Conservation (phyloP, 2,113 vertebrate genomes). For the Urocolius indicus region DNA sequence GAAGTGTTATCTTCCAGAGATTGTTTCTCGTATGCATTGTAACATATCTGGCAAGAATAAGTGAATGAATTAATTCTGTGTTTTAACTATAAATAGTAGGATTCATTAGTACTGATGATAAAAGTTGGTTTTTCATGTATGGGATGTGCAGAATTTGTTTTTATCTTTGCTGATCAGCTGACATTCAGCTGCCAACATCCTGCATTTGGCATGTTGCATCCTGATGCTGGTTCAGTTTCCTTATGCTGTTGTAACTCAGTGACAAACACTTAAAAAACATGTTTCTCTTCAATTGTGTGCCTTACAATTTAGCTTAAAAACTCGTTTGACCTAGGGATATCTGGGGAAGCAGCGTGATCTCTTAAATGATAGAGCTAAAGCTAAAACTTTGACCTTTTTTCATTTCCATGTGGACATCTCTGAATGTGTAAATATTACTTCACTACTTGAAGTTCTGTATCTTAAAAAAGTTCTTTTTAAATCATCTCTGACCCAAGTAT, state of each 20-base stretch:
- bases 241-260: neutral
- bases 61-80: neutral
- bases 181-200: neutral
- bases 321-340: neutral
- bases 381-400: neutral
- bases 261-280: neutral
- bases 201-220: neutral
- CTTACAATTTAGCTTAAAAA: neutral
- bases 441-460: neutral
- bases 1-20: neutral
- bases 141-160: neutral
- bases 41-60: neutral
- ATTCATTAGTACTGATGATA: neutral
- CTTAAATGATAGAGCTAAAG: neutral
- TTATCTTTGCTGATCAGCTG: neutral
- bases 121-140: neutral
- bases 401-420: neutral
- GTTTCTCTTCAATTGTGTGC: neutral
- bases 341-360: neutral
- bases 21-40: neutral
- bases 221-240: neutral
- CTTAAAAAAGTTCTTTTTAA: neutral
- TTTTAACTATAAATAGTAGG: neutral
- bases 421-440: neutral
- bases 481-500: neutral